Conservation (phyloP, 2,797 vertebrate species). For the Chloroceryle amazona region DNA sequence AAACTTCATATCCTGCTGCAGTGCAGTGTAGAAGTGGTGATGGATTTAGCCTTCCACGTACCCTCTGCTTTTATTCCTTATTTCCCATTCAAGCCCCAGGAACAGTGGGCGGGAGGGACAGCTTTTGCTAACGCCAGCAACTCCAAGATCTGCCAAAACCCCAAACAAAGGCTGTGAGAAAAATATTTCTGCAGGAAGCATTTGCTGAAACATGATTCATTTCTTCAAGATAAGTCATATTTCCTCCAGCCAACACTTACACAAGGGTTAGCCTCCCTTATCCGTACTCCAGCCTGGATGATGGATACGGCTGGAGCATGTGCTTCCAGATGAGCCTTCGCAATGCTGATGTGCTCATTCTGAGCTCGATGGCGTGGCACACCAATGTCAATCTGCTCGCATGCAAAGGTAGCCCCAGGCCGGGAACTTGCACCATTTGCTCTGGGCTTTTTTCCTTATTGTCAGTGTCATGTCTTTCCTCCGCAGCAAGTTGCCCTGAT, state of each 20-base stretch:
- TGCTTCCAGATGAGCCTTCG: neutral
- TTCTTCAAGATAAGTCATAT: slow-evolving; percentile 35
- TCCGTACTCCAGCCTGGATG: neutral
- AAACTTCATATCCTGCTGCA: neutral
- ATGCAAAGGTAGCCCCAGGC: neutral
- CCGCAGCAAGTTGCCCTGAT: rapidly evolving
- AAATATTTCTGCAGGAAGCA: slow-evolving; percentile 56
- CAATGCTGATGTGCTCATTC: rapidly evolving
- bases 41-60: neutral
- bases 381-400: rapidly evolving
- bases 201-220: slow-evolving; percentile 55
- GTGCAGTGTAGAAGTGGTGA: neutral
- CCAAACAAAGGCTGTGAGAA: slow-evolving; percentile 61
- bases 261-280: neutral
- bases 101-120: neutral
- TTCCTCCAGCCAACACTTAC: neutral
- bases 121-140: slow-evolving; percentile 56
- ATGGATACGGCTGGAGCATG: rapidly evolving
- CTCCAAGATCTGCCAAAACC: slow-evolving; percentile 51
- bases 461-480: rapidly evolving
- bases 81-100: slow-evolving; percentile 33
- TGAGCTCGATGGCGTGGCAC: rapidly evolving
- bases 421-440: rapidly evolving
- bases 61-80: slow-evolving; percentile 13
- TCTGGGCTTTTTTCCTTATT: neutral